Base-by-base conservation (phyloP, 2,113 vertebrate species). In the Eublepharis macularius region DNA sequence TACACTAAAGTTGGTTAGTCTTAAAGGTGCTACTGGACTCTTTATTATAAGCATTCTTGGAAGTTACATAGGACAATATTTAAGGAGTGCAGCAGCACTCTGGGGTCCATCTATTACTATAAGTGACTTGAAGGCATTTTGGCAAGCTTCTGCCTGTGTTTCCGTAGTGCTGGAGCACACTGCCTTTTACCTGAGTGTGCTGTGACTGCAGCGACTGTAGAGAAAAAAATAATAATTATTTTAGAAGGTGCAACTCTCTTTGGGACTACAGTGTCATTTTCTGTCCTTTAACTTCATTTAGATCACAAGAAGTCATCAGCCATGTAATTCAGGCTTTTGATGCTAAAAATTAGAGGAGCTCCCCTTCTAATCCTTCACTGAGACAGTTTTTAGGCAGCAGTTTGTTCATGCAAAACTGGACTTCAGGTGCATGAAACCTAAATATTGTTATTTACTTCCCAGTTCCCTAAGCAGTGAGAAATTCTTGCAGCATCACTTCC, bases 11-110 rank as follows among this genome's bases (percentile, higher is more conserved):
- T n/a, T n/a, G n/a, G n/a, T n/a, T n/a, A n/a, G n/a, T n/a, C n/a
- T n/a, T n/a, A n/a, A n/a, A n/a, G n/a, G n/a, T n/a, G n/a, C n/a
- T n/a, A n/a, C n/a, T n/a, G n/a, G n/a, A n/a, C n/a, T n/a, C n/a
- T n/a, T n/a, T 24, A 26, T 60, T 60, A 26, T 47, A 51, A 69
- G 1, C 19, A 14, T 84, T 89, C 87, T 85, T 88, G 70, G 74
- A 87, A 89, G 70, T 76, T 57, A 51, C 54, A 76, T 16, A n/a
- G n/a, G n/a, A n/a, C n/a, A 10, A 26, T 29, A 63, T 63, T 29
- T 63, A 17, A 63, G 21, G 24, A 63, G 11, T 63, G 60, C 60
- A 29, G 26, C 24, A 63, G 24, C 60, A 63, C 29, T 26, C 29
- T 29, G 26, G 60, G 26, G 24, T 63, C 60, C 60, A 63, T 63